Base-by-base conservation (phyloP, 2,113 vertebrate species). In the Oncorhynchus tshawytscha region DNA sequence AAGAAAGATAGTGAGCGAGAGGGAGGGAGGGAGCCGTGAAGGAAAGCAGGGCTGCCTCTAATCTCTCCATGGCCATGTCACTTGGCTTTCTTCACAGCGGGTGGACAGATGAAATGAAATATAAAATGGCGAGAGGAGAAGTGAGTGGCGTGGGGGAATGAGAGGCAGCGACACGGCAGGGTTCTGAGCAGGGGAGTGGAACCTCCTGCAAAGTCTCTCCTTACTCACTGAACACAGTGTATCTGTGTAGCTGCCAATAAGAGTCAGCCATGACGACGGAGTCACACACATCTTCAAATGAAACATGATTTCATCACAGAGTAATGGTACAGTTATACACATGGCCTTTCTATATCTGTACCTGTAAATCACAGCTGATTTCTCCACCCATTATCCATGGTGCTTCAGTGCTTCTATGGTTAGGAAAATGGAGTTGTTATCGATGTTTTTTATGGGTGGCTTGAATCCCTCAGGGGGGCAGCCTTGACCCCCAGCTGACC, bases 61-160 rank as follows among this genome's bases (percentile, higher is more conserved):
- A 86, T 88, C 87, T 89, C 85, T 82, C 76, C 80, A 73, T 24
- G 80, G 85, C 80, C 84, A 72, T 77, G 70, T 90, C 82, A 77
- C 81, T 82, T 75, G 84, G 81, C 84, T 88, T 83, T 90, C 85
- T 88, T 88, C 91, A 79, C 88, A 88, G 89, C 85, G 76, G 86
- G 85, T 27, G 87, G 74, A 18, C 81, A 87, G 81, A 90, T 90
- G 85, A 91, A 90, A 88, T 84, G 82, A 86, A 90, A 89, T 82
- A 85, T 34, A 76, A 79, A 82, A 84, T 73, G 72, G 80, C 81
- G 79, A 87, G 77, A 80, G 24, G 70, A 67, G 22, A 31, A 72
- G 22, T 13, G 29, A 25, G 27, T 13, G 29, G 25, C 34, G 71
- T 20, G 11, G n/a, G 27, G 22, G 49, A 25, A 7, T n/a, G 13